A percentile compares a stretch with the other conserved stretches of the same genome.
These are phyloP conservation scores for Lycodopsis pacificus DNA, from an alignment of 2,797 vertebrate species.

Conservation along the genomic window DNA sequence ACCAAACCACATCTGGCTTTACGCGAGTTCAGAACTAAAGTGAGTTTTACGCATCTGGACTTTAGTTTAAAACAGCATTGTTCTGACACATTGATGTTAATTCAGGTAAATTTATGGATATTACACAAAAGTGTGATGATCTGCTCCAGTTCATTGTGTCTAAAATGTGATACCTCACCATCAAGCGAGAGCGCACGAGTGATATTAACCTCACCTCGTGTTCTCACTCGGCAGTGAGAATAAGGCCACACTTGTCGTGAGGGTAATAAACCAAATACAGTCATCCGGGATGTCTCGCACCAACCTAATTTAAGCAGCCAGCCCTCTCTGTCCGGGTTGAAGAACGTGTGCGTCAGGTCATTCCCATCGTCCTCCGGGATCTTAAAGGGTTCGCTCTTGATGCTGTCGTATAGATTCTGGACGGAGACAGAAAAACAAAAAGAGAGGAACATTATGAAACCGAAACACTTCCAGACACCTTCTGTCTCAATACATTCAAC, in stretches of 20 bases:
- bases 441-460: not conserved
- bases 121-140: not conserved
- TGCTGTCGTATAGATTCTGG: slow-evolving; percentile 93
- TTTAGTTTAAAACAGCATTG: not conserved
- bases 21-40: not conserved
- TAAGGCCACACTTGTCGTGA: slow-evolving; percentile 5
- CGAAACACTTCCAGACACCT: slow-evolving; percentile 9
- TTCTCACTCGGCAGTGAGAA: slow-evolving; percentile 8
- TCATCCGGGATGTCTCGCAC: slow-evolving; percentile 59
- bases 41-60: not conserved
- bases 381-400: slow-evolving; percentile 95
- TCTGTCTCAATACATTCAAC: slow-evolving; percentile 21
- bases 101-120: not conserved
- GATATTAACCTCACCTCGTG: not conserved
- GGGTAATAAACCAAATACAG: slow-evolving; percentile 47
- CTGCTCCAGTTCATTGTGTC: not conserved
- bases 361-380: slow-evolving; percentile 98
- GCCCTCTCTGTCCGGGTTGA: slow-evolving; percentile 95
- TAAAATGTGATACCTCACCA: not conserved
- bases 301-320: slow-evolving; percentile 96
- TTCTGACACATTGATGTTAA: not conserved
- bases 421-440: slow-evolving; percentile 14
- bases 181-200: not conserved
- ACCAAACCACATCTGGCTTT: not conserved
- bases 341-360: slow-evolving; percentile 97